Evolutionary conservation across 2,113 vertebrate species (phyloP), one percentile per base, ranked within the genome.

Genomic region (Puma concolor): DNA sequence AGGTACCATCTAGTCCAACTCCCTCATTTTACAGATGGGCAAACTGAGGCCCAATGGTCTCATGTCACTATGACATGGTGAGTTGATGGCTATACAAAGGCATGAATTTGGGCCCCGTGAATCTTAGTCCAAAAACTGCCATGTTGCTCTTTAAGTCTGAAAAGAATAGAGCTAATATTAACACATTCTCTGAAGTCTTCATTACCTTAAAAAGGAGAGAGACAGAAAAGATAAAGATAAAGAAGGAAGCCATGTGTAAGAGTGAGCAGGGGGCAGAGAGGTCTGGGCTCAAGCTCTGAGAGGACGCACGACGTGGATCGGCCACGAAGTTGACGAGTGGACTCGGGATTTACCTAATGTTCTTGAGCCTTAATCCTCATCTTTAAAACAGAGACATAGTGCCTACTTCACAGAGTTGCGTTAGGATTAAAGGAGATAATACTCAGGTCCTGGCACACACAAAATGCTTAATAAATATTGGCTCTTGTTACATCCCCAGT

Each of bases 351-450:
- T 0, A 50, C 52, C 52, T 83, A 1, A 67, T 19, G 44, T 79
- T 7, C 1, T 21, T 92, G n/a, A 69, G 15, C 33, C 50, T 91
- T 2, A 25, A 36, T 19, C 5, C 50, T 85, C 48, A 5, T 69
- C 82, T 44, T 90, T 77, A 67, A 76, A 84, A 84, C 1, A 5
- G 71, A 88, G 76, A 88, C 38, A 44, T 8, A 27, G 50, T 79
- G 82, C 63, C 48, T 44, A 14, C 33, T 54, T 88, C 25, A 2
- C 0, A 0, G 64, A 74, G 33, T 77, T 88, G 92, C 67, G 0
- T 48, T 50, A 98, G 84, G 80, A 96, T 80, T 64, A 38, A 87
- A 63, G 48, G 50, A 95, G 81, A 90, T 93, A 91, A 97, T 69
- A 74, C 60, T 52, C 76, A 84, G 88, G 64, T 88, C 38, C 94